These are phyloP conservation scores for Agelaius phoeniceus DNA, from an alignment of 2,113 vertebrate genomes.

Conservation along the genomic window DNA sequence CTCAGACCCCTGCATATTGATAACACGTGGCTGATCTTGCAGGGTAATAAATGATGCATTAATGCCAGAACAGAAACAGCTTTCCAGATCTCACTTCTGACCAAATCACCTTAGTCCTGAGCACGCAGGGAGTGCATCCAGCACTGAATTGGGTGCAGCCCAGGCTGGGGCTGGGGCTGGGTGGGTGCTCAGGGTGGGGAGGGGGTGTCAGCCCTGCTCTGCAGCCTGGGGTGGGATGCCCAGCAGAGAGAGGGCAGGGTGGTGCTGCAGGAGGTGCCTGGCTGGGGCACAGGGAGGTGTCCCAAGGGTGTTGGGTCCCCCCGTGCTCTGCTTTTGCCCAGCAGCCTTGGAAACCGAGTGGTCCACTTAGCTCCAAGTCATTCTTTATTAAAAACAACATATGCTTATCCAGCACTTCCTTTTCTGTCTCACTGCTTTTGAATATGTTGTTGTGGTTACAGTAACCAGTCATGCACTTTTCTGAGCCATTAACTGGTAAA, in stretches of 20 bases:
- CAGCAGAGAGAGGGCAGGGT: rapidly evolving
- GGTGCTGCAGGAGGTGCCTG: neutral
- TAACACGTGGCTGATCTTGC: neutral
- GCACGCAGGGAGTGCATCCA: neutral
- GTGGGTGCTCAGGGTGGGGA: rapidly evolving
- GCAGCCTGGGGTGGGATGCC: neutral
- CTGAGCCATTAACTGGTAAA: conserved; percentile 54
- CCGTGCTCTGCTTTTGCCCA: neutral
- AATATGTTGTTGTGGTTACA: conserved; percentile 40
- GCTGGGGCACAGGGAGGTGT: neutral
- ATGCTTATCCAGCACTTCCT: conserved; percentile 4
- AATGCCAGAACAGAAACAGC: neutral
- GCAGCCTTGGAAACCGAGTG: neutral
- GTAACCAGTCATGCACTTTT: conserved; percentile 34
- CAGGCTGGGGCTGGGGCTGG: neutral
- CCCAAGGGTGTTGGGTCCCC: rapidly evolving
- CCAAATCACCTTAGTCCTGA: neutral
- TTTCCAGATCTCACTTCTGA: neutral
- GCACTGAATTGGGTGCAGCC: neutral
- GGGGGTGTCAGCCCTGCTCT: neutral
- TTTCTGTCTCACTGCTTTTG: conserved; percentile 36
- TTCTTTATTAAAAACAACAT: conserved; percentile 47
- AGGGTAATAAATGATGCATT: neutral
- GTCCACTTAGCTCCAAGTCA: neutral
- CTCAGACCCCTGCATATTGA: neutral